Percentiles rank a stretch among this genome's conserved stretches.
phyloP scores from a whole-genome alignment of 1,140 invertebrate species.

The Asbolus verrucosus region DNA sequence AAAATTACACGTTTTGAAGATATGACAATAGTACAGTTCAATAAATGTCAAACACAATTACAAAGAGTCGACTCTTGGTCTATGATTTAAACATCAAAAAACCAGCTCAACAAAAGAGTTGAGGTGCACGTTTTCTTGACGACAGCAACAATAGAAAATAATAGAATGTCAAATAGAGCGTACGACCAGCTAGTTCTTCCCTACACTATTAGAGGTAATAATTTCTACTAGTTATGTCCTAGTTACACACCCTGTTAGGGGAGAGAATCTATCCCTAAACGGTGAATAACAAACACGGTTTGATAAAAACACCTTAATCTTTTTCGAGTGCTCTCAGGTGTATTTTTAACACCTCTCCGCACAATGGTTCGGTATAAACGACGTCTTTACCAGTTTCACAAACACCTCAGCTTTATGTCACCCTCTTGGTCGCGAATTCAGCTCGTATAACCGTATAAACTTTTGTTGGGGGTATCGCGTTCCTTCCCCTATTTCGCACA shows the following conservation, averaged over 20 bases:
- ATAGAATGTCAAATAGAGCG: conserved; percentile 46
- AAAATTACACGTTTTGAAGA: conserved; percentile 20
- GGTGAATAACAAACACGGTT: conserved; percentile 53
- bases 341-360: conserved; percentile 53
- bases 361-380: conserved; percentile 42
- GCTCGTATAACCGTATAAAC: conserved; percentile 52
- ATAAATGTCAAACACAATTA: conserved; percentile 38
- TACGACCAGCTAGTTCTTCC: conserved; percentile 42
- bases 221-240: conserved; percentile 42
- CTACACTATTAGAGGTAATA: conserved; percentile 49
- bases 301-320: conserved; percentile 56
- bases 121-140: conserved; percentile 43
- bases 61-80: conserved; percentile 34
- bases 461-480: conserved; percentile 50
- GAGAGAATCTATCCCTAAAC: conserved; percentile 42
- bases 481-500: conserved; percentile 45
- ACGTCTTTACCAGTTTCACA: conserved; percentile 33
- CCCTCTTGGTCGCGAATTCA: conserved; percentile 47
- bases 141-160: conserved; percentile 43
- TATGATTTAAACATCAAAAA: conserved; percentile 45
- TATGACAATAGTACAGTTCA: conserved; percentile 18
- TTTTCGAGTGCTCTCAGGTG: conserved; percentile 53
- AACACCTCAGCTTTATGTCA: conserved; percentile 28
- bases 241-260: conserved; percentile 42
- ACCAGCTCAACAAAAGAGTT: conserved; percentile 5